phyloP scores from a whole-genome alignment of 2,113 vertebrate species.

The Typhlomys cinereus region DNA sequence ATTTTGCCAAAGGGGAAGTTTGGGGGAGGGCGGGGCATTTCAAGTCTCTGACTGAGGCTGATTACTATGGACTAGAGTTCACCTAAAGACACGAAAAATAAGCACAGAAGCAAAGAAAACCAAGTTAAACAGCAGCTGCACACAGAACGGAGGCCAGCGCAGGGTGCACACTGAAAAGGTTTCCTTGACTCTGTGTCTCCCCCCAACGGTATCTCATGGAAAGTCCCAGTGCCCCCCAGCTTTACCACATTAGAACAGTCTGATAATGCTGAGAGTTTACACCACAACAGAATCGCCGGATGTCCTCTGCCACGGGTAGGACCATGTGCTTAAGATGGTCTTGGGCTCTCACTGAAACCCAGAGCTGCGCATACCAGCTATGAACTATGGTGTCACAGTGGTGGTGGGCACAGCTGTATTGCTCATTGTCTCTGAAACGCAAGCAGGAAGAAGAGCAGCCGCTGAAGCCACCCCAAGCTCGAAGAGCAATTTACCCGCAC shows the following conservation, averaged over 20 bases:
- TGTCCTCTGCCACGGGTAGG: not conserved
- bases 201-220: not conserved
- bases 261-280: not conserved
- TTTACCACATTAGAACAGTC: not conserved
- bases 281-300: not conserved
- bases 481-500: not conserved
- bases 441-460: not conserved
- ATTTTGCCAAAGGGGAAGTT: not conserved
- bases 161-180: not conserved
- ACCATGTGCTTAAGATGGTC: not conserved
- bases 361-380: not conserved
- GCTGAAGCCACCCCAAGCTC: not conserved
- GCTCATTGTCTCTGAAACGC: not conserved
- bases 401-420: not conserved
- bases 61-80: not conserved
- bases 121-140: not conserved
- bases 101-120: not conserved
- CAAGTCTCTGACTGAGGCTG: not conserved
- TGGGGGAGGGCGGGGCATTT: not conserved
- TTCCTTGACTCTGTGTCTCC: not conserved
- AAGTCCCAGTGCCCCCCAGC: not conserved
- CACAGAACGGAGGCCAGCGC: not conserved
- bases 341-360: not conserved
- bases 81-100: not conserved
- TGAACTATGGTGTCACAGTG: not conserved